These are phyloP conservation scores for Gymnocephalus cernua DNA, from an alignment of 2,113 vertebrate species.

Conservation along the genomic window DNA sequence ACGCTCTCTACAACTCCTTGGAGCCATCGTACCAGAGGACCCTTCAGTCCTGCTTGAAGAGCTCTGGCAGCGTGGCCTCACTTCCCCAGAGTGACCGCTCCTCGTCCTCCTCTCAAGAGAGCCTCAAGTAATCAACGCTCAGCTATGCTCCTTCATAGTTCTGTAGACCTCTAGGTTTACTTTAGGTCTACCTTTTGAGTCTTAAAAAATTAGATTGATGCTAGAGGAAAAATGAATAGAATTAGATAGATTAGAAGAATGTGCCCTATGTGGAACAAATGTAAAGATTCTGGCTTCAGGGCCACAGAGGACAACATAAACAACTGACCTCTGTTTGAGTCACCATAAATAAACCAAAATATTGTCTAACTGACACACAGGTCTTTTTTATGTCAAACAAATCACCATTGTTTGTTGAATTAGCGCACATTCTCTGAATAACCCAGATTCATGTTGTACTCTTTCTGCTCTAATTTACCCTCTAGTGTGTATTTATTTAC, in stretches of 20 bases:
- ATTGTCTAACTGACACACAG: not conserved
- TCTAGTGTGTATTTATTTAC: not conserved
- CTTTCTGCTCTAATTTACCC: not conserved
- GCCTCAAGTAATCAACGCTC: constrained; percentile 91
- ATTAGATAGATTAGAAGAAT: not conserved
- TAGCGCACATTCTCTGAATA: not conserved
- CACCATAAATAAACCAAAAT: not conserved
- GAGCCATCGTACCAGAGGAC: constrained; percentile 95
- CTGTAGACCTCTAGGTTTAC: constrained; percentile 2
- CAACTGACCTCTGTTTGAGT: not conserved
- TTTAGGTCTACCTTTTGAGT: not conserved
- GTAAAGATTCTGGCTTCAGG: not conserved
- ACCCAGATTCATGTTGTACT: not conserved
- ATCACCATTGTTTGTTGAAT: not conserved
- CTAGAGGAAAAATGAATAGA: not conserved
- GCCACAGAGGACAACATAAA: not conserved
- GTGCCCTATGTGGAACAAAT: not conserved
- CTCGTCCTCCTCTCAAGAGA: constrained; percentile 98
- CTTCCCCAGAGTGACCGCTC: constrained; percentile 98
- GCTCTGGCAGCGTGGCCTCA: constrained; percentile 93
- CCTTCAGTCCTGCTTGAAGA: constrained; percentile 93
- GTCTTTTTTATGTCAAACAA: not conserved
- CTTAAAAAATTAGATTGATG: not conserved
- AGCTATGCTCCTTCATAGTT: not conserved
- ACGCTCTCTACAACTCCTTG: constrained; percentile 93